phyloP scores from a whole-genome alignment of 2,797 vertebrate genomes.

The Crax fasciolata region DNA sequence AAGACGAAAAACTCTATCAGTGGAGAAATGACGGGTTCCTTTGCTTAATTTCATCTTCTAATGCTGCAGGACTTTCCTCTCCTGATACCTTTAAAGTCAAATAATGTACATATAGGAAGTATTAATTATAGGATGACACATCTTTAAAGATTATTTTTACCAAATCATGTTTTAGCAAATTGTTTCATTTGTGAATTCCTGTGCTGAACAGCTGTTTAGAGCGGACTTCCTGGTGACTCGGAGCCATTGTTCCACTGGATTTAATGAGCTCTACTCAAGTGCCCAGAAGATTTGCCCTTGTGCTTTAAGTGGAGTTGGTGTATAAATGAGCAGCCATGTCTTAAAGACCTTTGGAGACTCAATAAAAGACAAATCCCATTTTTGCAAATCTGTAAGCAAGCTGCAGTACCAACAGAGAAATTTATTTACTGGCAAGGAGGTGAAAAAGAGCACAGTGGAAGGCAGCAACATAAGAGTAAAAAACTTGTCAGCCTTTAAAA shows the following conservation, averaged over 20 bases:
- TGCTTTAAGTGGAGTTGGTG: background rate
- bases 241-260: background rate
- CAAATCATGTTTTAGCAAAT: background rate
- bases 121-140: background rate
- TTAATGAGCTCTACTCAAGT: background rate
- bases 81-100: background rate
- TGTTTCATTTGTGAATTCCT: background rate
- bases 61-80: background rate
- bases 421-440: background rate
- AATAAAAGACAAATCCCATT: background rate
- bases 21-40: background rate
- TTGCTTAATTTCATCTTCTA: background rate
- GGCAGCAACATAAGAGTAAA: background rate
- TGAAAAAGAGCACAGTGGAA: background rate
- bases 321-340: slow-evolving; percentile 2
- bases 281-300: background rate
- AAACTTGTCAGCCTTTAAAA: background rate
- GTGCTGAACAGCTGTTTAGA: background rate
- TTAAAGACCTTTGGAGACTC: background rate
- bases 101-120: background rate
- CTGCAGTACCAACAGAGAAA: background rate
- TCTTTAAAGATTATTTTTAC: background rate
- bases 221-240: background rate
- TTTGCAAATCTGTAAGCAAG: background rate
- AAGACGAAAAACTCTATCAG: background rate